phyloP scores from a whole-genome alignment of 2,797 vertebrate species.

The Sternotherus odoratus region DNA sequence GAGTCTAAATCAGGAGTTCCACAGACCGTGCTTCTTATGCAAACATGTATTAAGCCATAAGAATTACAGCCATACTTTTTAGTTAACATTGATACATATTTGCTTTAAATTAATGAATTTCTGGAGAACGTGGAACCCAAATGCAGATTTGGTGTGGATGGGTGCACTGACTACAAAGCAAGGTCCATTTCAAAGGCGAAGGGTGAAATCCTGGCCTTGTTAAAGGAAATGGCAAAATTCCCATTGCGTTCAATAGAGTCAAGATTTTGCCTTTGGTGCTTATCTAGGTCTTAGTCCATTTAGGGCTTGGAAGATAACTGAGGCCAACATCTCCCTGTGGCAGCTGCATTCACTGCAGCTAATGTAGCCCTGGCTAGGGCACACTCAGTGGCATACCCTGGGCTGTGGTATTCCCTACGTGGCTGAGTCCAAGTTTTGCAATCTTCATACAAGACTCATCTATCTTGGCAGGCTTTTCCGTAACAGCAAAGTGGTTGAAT shows the following conservation, averaged over 20 bases:
- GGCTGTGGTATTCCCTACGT: neutral
- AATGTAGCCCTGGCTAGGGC: neutral
- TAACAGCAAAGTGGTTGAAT: slow-evolving; percentile 18
- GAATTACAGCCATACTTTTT: neutral
- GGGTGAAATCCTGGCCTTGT: neutral
- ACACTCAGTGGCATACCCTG: neutral
- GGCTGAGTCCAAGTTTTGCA: slow-evolving; percentile 2
- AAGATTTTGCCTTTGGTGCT: neutral
- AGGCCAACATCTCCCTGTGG: neutral
- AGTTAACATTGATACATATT: neutral
- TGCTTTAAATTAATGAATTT: neutral
- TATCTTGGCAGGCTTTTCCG: neutral
- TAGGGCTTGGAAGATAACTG: neutral
- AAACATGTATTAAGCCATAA: neutral
- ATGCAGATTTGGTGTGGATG: neutral
- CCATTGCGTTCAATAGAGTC: neutral
- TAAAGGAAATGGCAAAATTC: neutral
- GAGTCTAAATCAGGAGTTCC: neutral
- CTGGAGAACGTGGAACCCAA: neutral
- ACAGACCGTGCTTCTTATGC: neutral
- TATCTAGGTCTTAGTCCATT: neutral
- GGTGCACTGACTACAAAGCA: neutral
- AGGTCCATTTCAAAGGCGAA: neutral
- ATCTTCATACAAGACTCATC: neutral
- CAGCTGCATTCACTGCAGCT: neutral